phyloP scores from a whole-genome alignment of 2,113 vertebrate genomes.

The Ellobius talpinus region DNA sequence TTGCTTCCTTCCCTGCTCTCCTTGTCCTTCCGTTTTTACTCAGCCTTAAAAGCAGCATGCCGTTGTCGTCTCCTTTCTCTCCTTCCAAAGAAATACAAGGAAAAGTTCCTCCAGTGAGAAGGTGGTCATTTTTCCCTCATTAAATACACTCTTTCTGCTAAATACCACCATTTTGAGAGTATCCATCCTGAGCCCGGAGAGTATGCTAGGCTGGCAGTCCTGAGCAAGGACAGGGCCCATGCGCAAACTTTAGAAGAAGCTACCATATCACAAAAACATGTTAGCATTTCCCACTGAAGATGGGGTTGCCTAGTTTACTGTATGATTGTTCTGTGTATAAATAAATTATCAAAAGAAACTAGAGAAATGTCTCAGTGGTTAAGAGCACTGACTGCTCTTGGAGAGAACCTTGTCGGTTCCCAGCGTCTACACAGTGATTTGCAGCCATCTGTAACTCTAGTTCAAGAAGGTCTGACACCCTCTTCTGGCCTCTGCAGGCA shows the following conservation, averaged over 20 bases:
- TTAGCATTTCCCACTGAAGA: not conserved
- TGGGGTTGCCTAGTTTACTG: not conserved
- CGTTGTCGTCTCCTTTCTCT: not conserved
- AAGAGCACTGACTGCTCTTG: not conserved
- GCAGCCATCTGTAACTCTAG: too few species aligned
- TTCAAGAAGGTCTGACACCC: not conserved
- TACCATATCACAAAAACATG: not conserved
- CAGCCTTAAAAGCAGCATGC: not conserved
- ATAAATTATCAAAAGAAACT: not conserved
- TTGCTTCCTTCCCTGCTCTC: not conserved
- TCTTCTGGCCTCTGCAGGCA: not conserved
- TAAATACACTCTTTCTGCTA: conserved; percentile 29
- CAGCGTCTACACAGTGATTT: not conserved
- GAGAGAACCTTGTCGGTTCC: not conserved
- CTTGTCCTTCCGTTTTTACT: not conserved
- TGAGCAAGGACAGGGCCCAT: not conserved
- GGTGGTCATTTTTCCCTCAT: not conserved
- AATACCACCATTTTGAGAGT: not conserved
- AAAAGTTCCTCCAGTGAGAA: conserved; percentile 3
- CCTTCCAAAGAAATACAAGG: conserved; percentile 15
- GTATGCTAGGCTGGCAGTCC: not conserved
- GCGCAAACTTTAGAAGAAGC: not conserved
- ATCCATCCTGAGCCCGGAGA: not conserved
- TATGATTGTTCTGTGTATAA: not conserved
- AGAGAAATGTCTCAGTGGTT: not conserved